Percentiles rank a stretch among this genome's conserved stretches.
Evolutionary conservation across 1,140 invertebrate species (phyloP).

Genomic region (Melitaea cinxia): DNA sequence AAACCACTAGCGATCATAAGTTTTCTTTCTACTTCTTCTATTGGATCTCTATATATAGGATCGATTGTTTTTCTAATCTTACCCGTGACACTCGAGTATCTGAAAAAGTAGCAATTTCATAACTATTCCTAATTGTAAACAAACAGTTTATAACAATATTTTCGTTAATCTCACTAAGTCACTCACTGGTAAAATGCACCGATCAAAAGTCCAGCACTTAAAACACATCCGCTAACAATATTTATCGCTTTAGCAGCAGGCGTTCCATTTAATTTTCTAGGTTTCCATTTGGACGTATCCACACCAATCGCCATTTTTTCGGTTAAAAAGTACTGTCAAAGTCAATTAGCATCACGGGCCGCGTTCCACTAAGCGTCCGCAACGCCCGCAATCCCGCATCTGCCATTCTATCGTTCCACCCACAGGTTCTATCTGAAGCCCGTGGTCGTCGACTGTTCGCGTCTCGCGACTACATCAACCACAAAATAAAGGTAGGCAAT

Average conservation of each 20-base stretch:
- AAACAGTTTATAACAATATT: constrained; percentile 4
- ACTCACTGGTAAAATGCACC: constrained; percentile 67
- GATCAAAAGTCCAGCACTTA: constrained; percentile 54
- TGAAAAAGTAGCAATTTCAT: constrained; percentile 38
- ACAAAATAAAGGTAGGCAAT: too few species aligned
- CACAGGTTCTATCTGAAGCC: too few species aligned
- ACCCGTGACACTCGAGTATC: constrained; percentile 50
- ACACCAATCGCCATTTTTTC: constrained; percentile 72
- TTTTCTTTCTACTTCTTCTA: constrained; percentile 68
- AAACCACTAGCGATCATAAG: constrained; percentile 64
- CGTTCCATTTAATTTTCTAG: constrained; percentile 80
- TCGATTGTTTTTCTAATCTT: constrained; percentile 55
- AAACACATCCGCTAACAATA: constrained; percentile 59
- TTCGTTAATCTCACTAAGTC: neutral
- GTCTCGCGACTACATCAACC: too few species aligned
- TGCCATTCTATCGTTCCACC: too few species aligned
- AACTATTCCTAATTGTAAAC: neutral
- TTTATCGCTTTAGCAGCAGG: constrained; percentile 74
- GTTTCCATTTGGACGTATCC: constrained; percentile 78
- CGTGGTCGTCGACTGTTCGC: too few species aligned
- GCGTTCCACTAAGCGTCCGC: too few species aligned
- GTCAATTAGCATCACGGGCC: neutral
- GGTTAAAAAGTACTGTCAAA: constrained; percentile 8
- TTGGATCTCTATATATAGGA: constrained; percentile 66
- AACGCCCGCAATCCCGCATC: too few species aligned